Percentiles rank a stretch among this genome's conserved stretches.
Conservation (phyloP, 2,888 invertebrate genomes). For the Sminthurides aquaticus region DNA sequence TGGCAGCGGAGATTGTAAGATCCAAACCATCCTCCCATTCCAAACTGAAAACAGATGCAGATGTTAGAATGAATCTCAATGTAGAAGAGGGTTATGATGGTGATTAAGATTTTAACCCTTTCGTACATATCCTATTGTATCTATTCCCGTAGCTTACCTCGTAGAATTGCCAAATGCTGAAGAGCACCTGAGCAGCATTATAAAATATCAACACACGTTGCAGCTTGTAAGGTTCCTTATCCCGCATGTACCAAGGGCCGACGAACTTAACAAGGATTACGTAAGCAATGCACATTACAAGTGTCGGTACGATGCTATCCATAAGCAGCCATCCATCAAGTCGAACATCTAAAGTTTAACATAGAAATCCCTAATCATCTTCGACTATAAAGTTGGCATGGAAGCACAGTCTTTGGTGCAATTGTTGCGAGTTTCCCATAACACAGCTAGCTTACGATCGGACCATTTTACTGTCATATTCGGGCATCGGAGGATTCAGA, state of each 20-base stretch:
- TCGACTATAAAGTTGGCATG: too few relatives aligned
- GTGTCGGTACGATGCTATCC: conserved; percentile 86
- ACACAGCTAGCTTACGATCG: too few relatives aligned
- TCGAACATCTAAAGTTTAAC: conserved; percentile 59
- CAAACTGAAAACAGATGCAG: conserved; percentile 56
- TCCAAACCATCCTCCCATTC: conserved; percentile 84
- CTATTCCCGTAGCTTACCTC: conserved; percentile 61
- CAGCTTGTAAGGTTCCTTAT: conserved; percentile 72
- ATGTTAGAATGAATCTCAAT: background rate
- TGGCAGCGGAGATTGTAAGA: conserved; percentile 84
- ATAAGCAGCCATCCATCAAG: conserved; percentile 88
- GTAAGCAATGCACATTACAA: conserved; percentile 80
- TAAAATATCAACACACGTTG: conserved; percentile 68
- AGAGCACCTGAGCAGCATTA: conserved; percentile 75
- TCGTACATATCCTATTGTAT: too few relatives aligned
- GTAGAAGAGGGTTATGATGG: too few relatives aligned
- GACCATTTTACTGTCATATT: too few relatives aligned
- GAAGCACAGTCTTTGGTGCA: too few relatives aligned
- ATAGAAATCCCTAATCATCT: too few relatives aligned
- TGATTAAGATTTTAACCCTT: background rate
- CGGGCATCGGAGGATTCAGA: too few relatives aligned
- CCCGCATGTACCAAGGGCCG: conserved; percentile 76
- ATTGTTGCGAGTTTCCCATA: too few relatives aligned
- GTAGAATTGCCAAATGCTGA: conserved; percentile 71
- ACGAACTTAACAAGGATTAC: conserved; percentile 79